Base-by-base conservation (phyloP, 2,888 invertebrate genomes). In the Acanthoscelides obtectus region DNA sequence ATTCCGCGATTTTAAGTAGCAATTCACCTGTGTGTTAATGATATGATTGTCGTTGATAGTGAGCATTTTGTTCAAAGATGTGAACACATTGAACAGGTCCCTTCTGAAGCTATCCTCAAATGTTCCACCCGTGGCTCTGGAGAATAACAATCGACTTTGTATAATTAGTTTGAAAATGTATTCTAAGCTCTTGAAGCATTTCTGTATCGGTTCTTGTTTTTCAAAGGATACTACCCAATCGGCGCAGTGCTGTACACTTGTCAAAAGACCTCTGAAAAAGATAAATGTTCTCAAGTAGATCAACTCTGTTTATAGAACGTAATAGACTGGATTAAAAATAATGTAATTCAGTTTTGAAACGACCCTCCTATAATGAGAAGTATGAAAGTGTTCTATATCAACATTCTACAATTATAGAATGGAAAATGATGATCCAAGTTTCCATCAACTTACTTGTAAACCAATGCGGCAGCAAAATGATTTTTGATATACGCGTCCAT, bases 131-230 rank as follows among this genome's bases (percentile, higher is more conserved):
- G 95, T 96, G 0, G 96, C 96, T 20, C 94, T 88, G 0, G 94
- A 91, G 86, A 96, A 96, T 64, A 96, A 83, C 64, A 94, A 84
- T 5, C 96, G 88, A 66, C 97, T 97, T 79, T 97, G 94, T 64
- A 97, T 96, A 1, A 97, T 94, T 79, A 98, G 90, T 76, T 97
- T 94, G 85, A 97, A 96, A 77, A 98, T 95, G 75, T 96, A 96
- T 82, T 97, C 97, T 67, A 97, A 87, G 0, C 96, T 96, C 71
- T 94, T 92, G 73, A 96, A 94, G 81, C 96, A 96, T 81, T 95
- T 96, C 83, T 95, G 92, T 73, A 97, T 94, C 0, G 95, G 93
- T 80, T 96, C 95, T 75, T 96, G 95, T 66, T 94, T 93, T 77
- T 96, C 96, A 0, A 94, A 93, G 19, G 93, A 93, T 6, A 92